Evolutionary conservation across 2,888 invertebrate species (phyloP).

Genomic region (Leptinotarsa peninsularis): DNA sequence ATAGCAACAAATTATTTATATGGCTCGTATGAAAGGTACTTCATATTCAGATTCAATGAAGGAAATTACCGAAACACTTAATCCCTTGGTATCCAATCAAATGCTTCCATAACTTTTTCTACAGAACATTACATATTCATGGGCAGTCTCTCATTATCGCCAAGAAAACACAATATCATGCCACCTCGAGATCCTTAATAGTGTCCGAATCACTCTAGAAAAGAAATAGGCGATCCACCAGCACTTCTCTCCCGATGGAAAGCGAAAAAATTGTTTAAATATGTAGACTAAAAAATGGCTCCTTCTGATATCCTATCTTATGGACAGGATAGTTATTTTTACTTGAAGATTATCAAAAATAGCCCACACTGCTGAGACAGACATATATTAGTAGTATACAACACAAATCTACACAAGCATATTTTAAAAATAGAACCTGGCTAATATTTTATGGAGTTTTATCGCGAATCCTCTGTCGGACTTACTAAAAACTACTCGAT

Average conservation of each 20-base stretch:
- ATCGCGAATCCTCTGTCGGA: slow-evolving; percentile 64
- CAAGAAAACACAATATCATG: slow-evolving; percentile 21
- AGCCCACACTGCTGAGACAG: slow-evolving; percentile 62
- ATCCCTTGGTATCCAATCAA: slow-evolving; percentile 42
- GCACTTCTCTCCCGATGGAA: slow-evolving; percentile 41
- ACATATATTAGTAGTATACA: slow-evolving; percentile 64
- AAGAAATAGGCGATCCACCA: slow-evolving; percentile 44
- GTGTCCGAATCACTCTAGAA: slow-evolving; percentile 54
- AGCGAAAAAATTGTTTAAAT: slow-evolving; percentile 41
- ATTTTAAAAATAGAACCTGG: slow-evolving; percentile 66
- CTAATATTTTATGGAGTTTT: slow-evolving; percentile 60
- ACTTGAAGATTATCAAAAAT: slow-evolving; percentile 64
- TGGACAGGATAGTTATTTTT: slow-evolving; percentile 65
- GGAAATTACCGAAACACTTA: slow-evolving; percentile 46
- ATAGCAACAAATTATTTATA: not conserved
- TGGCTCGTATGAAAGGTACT: not conserved
- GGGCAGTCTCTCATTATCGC: slow-evolving; percentile 27
- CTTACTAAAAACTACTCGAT: slow-evolving; percentile 65
- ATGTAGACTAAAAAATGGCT: slow-evolving; percentile 61
- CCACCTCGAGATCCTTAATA: slow-evolving; percentile 22
- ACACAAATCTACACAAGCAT: slow-evolving; percentile 61
- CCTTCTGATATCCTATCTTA: slow-evolving; percentile 62
- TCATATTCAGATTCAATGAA: slow-evolving; percentile 5
- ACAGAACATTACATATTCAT: slow-evolving; percentile 43
- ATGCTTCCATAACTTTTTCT: slow-evolving; percentile 42